Evolutionary conservation across 2,797 vertebrate species (phyloP).

Genomic region (Pangasius mekongensis): DNA sequence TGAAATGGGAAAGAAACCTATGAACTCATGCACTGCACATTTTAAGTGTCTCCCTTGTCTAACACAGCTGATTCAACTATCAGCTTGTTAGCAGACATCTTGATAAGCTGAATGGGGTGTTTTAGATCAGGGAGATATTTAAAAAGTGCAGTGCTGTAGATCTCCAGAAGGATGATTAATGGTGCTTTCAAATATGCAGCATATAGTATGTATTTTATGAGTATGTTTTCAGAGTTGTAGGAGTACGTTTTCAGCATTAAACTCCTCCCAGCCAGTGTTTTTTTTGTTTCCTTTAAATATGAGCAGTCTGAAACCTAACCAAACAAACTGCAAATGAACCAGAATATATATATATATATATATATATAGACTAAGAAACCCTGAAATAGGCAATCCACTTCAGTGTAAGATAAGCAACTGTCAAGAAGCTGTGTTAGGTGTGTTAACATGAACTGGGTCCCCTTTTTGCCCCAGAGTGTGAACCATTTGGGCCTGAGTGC

Average conservation of each 20-base stretch:
- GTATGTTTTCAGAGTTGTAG: not conserved
- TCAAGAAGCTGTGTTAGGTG: not conserved
- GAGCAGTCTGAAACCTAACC: too few species aligned
- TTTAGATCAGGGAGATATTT: not conserved
- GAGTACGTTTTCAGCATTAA: not conserved
- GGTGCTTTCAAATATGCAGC: not conserved
- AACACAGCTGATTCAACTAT: not conserved
- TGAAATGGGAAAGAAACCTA: not conserved
- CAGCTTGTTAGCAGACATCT: constrained; percentile 1
- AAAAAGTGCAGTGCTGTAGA: not conserved
- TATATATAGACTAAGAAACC: not conserved
- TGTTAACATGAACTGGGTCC: not conserved
- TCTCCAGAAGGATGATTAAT: not conserved
- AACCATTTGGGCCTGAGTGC: not conserved
- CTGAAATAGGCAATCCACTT: not conserved
- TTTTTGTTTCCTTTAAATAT: not conserved
- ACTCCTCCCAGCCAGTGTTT: not conserved
- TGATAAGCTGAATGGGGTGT: not conserved
- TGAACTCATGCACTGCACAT: not conserved
- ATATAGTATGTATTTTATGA: constrained; percentile 1
- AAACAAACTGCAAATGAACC: not conserved
- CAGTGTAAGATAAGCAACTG: not conserved
- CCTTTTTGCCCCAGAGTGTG: not conserved
- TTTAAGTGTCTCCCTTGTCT: constrained; percentile 4
- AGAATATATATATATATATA: too few species aligned